Base-by-base conservation (phyloP, 2,888 invertebrate genomes). In the Eupithecia subumbrata region DNA sequence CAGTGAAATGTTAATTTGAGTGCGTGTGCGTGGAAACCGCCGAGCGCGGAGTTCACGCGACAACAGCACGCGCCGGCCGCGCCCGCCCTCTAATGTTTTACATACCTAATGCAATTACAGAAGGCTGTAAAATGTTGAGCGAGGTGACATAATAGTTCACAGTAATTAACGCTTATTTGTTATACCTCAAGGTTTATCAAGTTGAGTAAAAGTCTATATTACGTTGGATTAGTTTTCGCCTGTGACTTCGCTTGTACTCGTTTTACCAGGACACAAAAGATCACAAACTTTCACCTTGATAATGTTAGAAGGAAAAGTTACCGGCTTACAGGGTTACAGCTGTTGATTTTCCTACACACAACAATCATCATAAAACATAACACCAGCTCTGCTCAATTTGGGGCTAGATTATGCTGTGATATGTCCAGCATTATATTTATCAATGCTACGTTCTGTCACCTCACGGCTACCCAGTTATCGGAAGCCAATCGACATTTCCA, bases 1-100 rank as follows among this genome's bases (percentile, higher is more conserved):
- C 60, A 67, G 66, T 72, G 48, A 72, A 67, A 63, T 72, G 73
- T 52, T 75, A 72, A 75, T 67, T 75, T 14, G 63, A 75, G 60
- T 74, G 52, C 66, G 56, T 25, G 14, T 60, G 25, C 56, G 56
- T 52, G 71, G 30, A 43, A 75, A 48, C n/a, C 60, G 30, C 40
- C 52, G 72, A 18, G 48, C 52, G 52, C 52, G 52, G 9, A 11
- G 4, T 72, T 52, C 63, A 69, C 73, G 68, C 67, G 48, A 52
- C 63, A 40, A 25, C 34, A 25, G 52, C 30, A 68, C 64, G 64
- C 64, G 5, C 30, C 63, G 63, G 18, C 34, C 64, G 34, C 34
- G 60, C 25, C 60, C 60, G 12, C 11, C 25, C 60, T 5, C 25
- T 1, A 5, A 4, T 56, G 22, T 22, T 4, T 5, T 5, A 60